Evolutionary conservation across 2,888 invertebrate genomes (phyloP).

Genomic region (Eupithecia insigniata): DNA sequence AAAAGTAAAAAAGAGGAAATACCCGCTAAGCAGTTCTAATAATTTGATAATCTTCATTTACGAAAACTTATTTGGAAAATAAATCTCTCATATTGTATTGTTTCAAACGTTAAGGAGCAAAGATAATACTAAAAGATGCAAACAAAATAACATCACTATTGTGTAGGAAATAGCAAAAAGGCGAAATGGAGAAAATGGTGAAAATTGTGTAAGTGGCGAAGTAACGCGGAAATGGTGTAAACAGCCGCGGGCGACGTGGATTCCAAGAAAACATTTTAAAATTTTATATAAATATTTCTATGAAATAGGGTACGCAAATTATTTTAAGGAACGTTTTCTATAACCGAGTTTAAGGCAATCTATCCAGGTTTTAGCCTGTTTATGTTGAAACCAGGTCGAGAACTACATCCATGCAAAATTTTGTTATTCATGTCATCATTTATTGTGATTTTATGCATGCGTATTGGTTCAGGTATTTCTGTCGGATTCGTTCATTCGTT

Average conservation of each 20-base stretch:
- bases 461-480: too few species aligned
- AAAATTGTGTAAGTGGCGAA: constrained; percentile 13
- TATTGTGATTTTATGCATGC: too few species aligned
- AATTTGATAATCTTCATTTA: too few species aligned
- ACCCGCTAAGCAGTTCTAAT: too few species aligned
- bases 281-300: background rate
- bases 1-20: too few species aligned
- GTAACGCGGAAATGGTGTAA: constrained; percentile 9
- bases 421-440: too few species aligned
- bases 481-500: background rate
- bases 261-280: constrained; percentile 1
- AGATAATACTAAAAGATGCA: background rate
- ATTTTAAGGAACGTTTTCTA: background rate
- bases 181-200: background rate
- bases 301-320: background rate
- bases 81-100: too few species aligned
- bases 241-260: constrained; percentile 11
- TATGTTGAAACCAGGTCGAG: background rate
- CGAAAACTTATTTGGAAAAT: too few species aligned
- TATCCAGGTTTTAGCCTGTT: background rate
- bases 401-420: background rate
- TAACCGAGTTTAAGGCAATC: background rate
- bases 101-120: background rate
- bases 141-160: constrained; percentile 3
- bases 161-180: background rate